Evolutionary conservation across 2,888 invertebrate genomes (phyloP), one percentile per base, ranked within the genome.

Genomic region (Drosophila anceps): DNA sequence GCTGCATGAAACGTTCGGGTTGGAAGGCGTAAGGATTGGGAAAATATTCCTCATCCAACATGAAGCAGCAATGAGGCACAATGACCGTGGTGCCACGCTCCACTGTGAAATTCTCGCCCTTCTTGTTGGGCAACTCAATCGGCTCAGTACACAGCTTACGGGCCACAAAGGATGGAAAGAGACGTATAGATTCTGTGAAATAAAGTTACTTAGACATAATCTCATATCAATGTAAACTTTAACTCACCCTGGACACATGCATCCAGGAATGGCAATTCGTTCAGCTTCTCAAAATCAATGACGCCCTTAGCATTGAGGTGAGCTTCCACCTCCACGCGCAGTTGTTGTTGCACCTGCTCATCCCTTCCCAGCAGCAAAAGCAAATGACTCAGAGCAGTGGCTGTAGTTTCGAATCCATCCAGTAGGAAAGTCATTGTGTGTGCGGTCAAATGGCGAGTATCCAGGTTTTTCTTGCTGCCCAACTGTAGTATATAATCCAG

Each of bases 371-470:
- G 65, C 73, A 91, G 70, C 46, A 91, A 58, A 8, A 93, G 63
- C 4, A 86, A 73, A 66, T 91, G 90, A 0, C 91, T 65, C 0
- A 93, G 60, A 0, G 88, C 82, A 0, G 76, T 37, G n/a, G 91
- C 91, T 1, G 93, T 91, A 1, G 93, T 92, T 57, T 92, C 92
- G 18, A 91, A 91, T 2, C 93, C 93, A 72, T 93, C 93, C 13
- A 92, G 37, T 35, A 93, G 76, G 67, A 93, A 93, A 12, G 93
- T 92, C 82, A 92, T 90, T 1, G 91, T 84, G 57, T 91, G 88
- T 0, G 91, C 88, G 0, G 90, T 82, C 41, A 93, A 37, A 0
- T 90, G 69, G 0, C 73, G 44, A 0, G 76, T 72, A 1, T 82
- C 51, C 18, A 93, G 44, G 5, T 84, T 76, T 51, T 87, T 89